Conservation (phyloP, 2,888 invertebrate species). For the Argynnis bischoffii region DNA sequence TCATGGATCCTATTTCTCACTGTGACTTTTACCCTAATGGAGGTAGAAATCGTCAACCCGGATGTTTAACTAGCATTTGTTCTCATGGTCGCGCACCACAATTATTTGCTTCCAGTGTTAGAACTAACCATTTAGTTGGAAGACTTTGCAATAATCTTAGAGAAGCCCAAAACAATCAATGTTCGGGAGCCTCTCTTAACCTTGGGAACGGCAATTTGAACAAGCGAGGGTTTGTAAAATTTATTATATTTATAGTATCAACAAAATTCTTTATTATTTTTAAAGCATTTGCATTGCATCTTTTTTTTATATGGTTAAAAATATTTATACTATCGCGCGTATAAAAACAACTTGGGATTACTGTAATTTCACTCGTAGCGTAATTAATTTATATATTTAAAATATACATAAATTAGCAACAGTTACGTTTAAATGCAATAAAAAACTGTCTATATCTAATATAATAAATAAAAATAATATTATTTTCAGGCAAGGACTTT, state of each 20-base stretch:
- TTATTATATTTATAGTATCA: not conserved
- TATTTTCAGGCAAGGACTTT: slow-evolving; percentile 50
- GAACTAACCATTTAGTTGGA: slow-evolving; percentile 46
- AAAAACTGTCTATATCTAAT: not conserved
- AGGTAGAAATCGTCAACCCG: slow-evolving; percentile 50
- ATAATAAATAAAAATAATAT: not conserved
- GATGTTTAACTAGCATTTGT: slow-evolving; percentile 46
- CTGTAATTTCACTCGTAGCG: not conserved
- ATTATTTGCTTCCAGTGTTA: slow-evolving; percentile 47
- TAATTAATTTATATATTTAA: too few species aligned
- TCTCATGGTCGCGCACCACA: slow-evolving; percentile 47
- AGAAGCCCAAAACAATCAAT: slow-evolving; percentile 38
- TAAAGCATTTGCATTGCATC: not conserved
- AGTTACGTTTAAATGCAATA: too few species aligned
- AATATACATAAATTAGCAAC: too few species aligned
- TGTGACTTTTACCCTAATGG: slow-evolving; percentile 57
- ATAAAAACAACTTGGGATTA: not conserved
- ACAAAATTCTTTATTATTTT: not conserved
- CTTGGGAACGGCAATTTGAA: slow-evolving; percentile 38
- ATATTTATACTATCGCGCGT: too few species aligned
- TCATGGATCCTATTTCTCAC: slow-evolving; percentile 48
- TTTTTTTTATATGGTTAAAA: too few species aligned
- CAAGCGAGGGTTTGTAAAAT: slow-evolving; percentile 40
- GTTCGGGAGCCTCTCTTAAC: slow-evolving; percentile 28
- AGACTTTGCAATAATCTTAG: slow-evolving; percentile 41